phyloP scores from a whole-genome alignment of 2,888 invertebrate species.

The Melieria picta region DNA sequence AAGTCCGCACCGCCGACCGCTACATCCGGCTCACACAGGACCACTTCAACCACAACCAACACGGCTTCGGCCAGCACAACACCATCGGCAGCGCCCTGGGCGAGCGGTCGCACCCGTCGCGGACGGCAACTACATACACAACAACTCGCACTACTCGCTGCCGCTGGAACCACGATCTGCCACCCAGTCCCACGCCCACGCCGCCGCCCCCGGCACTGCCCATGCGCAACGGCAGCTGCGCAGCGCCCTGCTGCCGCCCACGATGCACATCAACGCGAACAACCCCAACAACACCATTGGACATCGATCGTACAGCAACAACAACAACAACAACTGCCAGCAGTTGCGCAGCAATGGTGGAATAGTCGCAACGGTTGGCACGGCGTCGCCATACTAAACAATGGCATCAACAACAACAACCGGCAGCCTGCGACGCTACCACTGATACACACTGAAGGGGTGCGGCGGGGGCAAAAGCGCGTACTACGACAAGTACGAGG shows the following conservation, averaged over 20 bases:
- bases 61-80: constrained; percentile 20
- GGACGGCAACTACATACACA: constrained; percentile 62
- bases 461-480: constrained; percentile 31
- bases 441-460: constrained; percentile 61
- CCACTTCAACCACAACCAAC: constrained; percentile 62
- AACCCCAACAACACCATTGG: constrained; percentile 60
- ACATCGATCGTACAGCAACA: constrained; percentile 53
- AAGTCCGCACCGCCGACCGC: constrained; percentile 52
- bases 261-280: constrained; percentile 37
- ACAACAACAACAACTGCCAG: constrained; percentile 41
- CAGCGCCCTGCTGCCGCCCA: constrained; percentile 42
- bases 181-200: constrained; percentile 60
- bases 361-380: constrained; percentile 6
- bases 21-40: constrained; percentile 62
- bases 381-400: constrained; percentile 39
- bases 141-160: constrained; percentile 64
- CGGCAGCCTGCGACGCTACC: constrained; percentile 60
- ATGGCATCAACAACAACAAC: constrained; percentile 50
- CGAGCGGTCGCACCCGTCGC: constrained; percentile 20
- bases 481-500: constrained; percentile 44
- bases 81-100: constrained; percentile 40
- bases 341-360: constrained; percentile 32
- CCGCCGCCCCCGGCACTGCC: constrained; percentile 64
- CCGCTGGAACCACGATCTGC: constrained; percentile 63
- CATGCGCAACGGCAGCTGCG: constrained; percentile 58